A percentile compares a stretch with the other conserved stretches of the same genome.
Evolutionary conservation across 1,140 invertebrate species (phyloP).

Genomic region (Atta texana): DNA sequence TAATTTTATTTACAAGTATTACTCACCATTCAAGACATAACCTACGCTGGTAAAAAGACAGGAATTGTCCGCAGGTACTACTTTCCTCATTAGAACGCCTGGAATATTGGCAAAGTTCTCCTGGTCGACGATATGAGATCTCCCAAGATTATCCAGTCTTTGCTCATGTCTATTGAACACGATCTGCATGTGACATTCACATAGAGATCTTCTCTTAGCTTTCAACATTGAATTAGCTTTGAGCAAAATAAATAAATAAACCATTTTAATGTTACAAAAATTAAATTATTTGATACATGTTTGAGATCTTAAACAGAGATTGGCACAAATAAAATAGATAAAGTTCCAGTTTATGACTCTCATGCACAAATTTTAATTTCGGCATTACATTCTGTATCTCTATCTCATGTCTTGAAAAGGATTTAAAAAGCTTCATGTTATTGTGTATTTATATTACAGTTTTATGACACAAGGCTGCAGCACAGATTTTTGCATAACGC

Average conservation of each 20-base stretch:
- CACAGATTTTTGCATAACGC: too few species aligned
- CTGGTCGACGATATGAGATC: conserved; percentile 80
- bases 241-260: neutral
- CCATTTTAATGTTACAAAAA: neutral
- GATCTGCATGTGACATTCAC: conserved; percentile 29
- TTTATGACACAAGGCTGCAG: too few species aligned
- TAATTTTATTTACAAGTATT: neutral
- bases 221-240: neutral
- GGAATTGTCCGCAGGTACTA: conserved; percentile 97
- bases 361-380: neutral
- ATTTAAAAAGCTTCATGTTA: neutral
- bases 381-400: neutral
- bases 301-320: neutral
- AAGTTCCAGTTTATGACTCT: neutral
- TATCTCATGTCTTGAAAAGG: neutral
- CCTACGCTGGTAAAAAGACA: conserved; percentile 97
- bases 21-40: conserved; percentile 87
- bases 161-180: conserved; percentile 58
- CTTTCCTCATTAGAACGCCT: conserved; percentile 95
- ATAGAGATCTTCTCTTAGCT: neutral
- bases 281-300: neutral
- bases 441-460: too few species aligned
- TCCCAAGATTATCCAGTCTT: conserved; percentile 66
- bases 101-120: conserved; percentile 84
- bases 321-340: neutral